Base-by-base conservation (phyloP, 2,888 invertebrate species). In the Reticulitermes lucifugus region DNA sequence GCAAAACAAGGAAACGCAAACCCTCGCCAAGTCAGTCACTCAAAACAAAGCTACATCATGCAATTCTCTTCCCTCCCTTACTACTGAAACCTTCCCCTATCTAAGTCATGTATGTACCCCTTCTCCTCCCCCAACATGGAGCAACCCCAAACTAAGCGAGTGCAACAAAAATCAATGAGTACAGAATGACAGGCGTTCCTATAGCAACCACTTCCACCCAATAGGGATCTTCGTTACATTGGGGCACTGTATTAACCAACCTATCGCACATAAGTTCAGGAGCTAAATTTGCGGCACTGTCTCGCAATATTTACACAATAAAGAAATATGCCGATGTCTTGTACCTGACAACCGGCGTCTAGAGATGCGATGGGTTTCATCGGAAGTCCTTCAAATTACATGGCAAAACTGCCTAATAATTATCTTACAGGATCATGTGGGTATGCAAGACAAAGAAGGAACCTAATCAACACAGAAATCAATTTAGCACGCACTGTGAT, bases 131-230 rank as follows among this genome's bases (percentile, higher is more conserved):
- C 41, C 41, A 18, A 70, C 79, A 51, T 79, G 51, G 79, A 29
- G 59, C 79, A 46, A 43, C 25, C 79, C 79, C 22, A 55, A 29
- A 29, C 71, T 25, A 65, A 65, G 43, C 81, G 81, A 55, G 75
- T 70, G 73, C 83, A 75, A 83, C 83, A 83, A 83, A 83, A 83
- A 83, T 83, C 83, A 83, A 83, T 83, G 83, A 73, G 73, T 83
- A 83, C 83, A 83, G 75, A 83, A 83, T 83, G 83, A 83, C 83
- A 83, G 83, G 81, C 81, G 81, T 81, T 81, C 22, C 81, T 43
- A 81, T 81, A 70, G 81, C 81, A 25, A 81, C 81, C 80, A 59
- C 59, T 43, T 43, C n/a, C 70, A n/a, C 35, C 81, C 81, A 81
- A 81, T 81, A 43, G 70, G 70, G 59, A 70, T 22, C 43, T 25